Conservation (phyloP, 2,113 vertebrate genomes). For the Pimephales promelas region DNA sequence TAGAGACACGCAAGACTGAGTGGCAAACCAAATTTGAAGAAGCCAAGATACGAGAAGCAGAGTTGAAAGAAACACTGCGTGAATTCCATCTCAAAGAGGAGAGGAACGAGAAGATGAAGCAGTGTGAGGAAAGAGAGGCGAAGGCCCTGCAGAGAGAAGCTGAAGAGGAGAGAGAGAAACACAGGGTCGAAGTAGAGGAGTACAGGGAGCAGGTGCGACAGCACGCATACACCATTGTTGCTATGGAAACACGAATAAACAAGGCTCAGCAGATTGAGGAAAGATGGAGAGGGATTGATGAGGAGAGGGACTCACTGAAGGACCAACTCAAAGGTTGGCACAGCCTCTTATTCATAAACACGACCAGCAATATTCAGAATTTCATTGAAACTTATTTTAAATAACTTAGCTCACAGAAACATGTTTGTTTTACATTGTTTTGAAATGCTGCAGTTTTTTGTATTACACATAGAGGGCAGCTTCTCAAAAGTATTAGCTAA, state of each 20-base stretch:
- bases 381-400: neutral
- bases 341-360: neutral
- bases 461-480: neutral
- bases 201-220: conserved; percentile 82
- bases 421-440: neutral
- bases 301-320: conserved; percentile 45
- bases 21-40: conserved; percentile 42
- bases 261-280: conserved; percentile 54
- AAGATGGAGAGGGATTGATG: conserved; percentile 34
- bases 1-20: conserved; percentile 18
- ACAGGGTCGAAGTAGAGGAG: conserved; percentile 61
- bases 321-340: conserved; percentile 66
- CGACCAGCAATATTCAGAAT: neutral
- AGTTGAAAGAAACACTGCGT: conserved; percentile 41
- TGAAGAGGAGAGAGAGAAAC: conserved; percentile 55
- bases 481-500: neutral
- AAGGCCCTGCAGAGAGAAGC: conserved; percentile 56
- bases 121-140: conserved; percentile 44
- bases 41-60: conserved; percentile 35
- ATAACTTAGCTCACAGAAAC: neutral
- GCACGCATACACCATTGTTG: conserved; percentile 79
- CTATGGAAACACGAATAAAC: conserved; percentile 70
- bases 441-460: neutral
- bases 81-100: conserved; percentile 33
- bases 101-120: conserved; percentile 49